These are phyloP conservation scores for Sycophila sp. DNA, from an alignment of 1,140 invertebrate genomes.

Conservation along the genomic window DNA sequence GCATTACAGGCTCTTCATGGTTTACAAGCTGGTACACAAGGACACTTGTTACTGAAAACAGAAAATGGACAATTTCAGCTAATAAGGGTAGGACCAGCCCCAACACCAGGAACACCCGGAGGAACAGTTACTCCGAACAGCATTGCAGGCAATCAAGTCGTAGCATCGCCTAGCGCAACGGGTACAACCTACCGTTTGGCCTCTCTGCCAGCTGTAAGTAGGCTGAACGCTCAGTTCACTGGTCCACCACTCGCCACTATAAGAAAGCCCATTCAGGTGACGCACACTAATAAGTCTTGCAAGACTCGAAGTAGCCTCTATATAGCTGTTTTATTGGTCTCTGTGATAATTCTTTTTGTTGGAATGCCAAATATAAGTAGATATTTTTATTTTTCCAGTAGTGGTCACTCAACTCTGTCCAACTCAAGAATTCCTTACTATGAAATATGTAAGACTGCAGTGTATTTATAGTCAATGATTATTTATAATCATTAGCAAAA, in stretches of 20 bases:
- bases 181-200: slow-evolving; percentile 69
- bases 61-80: slow-evolving; percentile 95
- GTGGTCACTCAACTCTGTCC: neutral
- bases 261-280: slow-evolving; percentile 69
- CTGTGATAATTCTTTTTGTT: slow-evolving; percentile 14
- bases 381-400: slow-evolving; percentile 3
- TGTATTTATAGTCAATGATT: no score
- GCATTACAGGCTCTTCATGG: slow-evolving; percentile 86
- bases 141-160: slow-evolving; percentile 61
- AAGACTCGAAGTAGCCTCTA: slow-evolving; percentile 65
- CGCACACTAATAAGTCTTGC: slow-evolving; percentile 63
- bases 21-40: slow-evolving; percentile 79
- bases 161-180: slow-evolving; percentile 56
- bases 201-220: slow-evolving; percentile 70
- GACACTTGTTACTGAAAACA: slow-evolving; percentile 90
- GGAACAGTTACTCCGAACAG: slow-evolving; percentile 70
- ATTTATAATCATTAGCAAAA: neutral
- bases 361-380: slow-evolving; percentile 29
- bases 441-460: no score
- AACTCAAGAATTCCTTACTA: no score
- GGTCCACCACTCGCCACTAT: slow-evolving; percentile 70
- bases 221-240: slow-evolving; percentile 70
- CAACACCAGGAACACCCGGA: slow-evolving; percentile 65
- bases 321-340: slow-evolving; percentile 52
- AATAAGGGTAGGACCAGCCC: slow-evolving; percentile 84